phyloP scores from a whole-genome alignment of 2,113 vertebrate species.

The Uropsilus gracilis region DNA sequence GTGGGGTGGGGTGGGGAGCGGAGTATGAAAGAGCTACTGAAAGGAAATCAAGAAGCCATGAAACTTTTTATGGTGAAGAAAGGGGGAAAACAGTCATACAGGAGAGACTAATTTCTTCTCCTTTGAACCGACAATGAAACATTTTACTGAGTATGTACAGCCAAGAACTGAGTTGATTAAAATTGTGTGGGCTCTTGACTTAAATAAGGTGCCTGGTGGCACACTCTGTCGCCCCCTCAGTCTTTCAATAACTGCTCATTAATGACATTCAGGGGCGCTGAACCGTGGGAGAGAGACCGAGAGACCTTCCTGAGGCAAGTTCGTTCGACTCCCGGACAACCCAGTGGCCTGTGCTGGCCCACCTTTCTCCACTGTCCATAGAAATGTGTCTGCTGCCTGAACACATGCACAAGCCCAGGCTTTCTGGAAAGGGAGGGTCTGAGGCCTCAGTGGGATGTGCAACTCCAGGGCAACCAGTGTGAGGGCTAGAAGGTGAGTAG shows the following conservation, averaged over 20 bases:
- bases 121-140: background rate
- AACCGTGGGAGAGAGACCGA: background rate
- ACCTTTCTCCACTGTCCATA: background rate
- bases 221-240: background rate
- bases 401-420: background rate
- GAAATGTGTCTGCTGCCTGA: background rate
- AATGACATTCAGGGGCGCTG: background rate
- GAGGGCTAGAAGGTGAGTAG: accelerated
- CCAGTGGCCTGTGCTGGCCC: background rate
- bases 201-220: background rate
- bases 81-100: background rate
- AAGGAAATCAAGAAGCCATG: background rate
- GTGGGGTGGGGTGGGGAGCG: background rate
- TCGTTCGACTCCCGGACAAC: no score
- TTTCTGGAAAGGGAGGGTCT: background rate
- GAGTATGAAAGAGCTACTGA: background rate
- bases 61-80: background rate
- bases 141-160: background rate
- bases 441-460: background rate
- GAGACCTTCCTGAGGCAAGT: background rate
- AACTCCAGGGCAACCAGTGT: background rate
- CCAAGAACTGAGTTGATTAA: conserved; percentile 13
- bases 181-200: conserved; percentile 17
- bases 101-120: background rate
- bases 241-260: background rate